Evolutionary conservation across 2,888 invertebrate genomes (phyloP), one percentile per base, ranked within the genome.

Genomic region (Brachycybe producta): DNA sequence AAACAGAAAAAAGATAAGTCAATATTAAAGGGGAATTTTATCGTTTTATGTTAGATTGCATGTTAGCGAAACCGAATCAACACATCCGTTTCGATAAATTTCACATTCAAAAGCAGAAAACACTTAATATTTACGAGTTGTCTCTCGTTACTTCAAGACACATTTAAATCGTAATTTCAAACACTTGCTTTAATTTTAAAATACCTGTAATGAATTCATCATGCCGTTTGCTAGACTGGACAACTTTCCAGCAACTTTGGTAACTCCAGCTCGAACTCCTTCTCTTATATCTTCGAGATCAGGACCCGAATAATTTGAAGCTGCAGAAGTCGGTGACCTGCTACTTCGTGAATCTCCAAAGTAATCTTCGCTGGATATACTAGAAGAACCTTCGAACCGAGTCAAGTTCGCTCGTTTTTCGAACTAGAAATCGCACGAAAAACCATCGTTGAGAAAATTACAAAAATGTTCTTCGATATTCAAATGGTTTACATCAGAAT

Each of bases 241-340:
- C 55, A 99, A 72, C 62, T 84, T 84, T n/a, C 91, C 95, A 45
- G 97, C 97, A 55, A 98, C 95, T 72, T 87, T 88, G 57, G 90
- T 90, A 50, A 98, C 95, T 53, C 98, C 95, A 64, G 90, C 86
- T 61, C 86, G 82, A 30, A 98, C 92, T 57, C 92, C 91, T 70
- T 98, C 98, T 66, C 86, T 88, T 34, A 98, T 90, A 64, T 97
- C 97, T 58, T 94, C 87, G 54, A 98, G 76, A 68, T 98, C 95
- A 0, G 76, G 75, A 7, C 70, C 66, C 58, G 57, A 54, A 43
- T 58, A 58, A 26, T 55, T 55, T 28, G 59, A 52, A 35, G 55
- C 44, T 5, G 49, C 19, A 21, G 45, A 19, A 7, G 45, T 17
- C 8, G 45, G 32, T 28, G 24, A 21, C 23, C 35, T 32, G 23